Evolutionary conservation across 2,797 vertebrate genomes (phyloP), one percentile per base, ranked within the genome.

Genomic region (Eulemur rubriventer): DNA sequence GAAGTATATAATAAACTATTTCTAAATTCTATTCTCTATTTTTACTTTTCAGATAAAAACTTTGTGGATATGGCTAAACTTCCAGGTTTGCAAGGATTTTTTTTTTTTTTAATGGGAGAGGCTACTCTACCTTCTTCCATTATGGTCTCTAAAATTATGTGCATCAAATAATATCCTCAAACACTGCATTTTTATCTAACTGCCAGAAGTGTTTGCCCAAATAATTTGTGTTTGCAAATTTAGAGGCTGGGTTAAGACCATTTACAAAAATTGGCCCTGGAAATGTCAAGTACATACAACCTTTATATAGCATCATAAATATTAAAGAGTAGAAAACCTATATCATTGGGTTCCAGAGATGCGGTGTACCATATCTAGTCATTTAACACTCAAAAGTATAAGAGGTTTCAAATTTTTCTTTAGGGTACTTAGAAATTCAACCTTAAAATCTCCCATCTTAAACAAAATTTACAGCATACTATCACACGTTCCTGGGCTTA

Each of bases 161-260:
- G 87, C 61, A 82, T 95, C 89, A 94, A 90, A 96, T 96, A 92
- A 91, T 75, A 94, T 65, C 55, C 16, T 96, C 95, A 96, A 96
- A 97, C 20, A 97, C 20, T 88, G 67, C 57, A 30, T 94, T 97
- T 95, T 96, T 79, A 93, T 90, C 33, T 94, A 94, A 95, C 90
- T 84, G 86, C 26, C 13, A 82, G 75, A 96, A 96, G 18, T 98
- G 87, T 95, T 97, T 97, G 89, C 69, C 85, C 75, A 94, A 97
- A 96, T 96, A 92, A 91, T 95, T 96, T 97, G 79, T 96, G 35
- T 96, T 98, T 96, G 93, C 75, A 89, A 96, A 96, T 97, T 97
- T 89, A 92, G 92, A 95, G 28, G 22, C 63, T 91, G 18, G 88
- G 85, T 96, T 93, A 97, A 96, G 94, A 92, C 61, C 86, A 97